Percentiles rank a stretch among this genome's conserved stretches.
Evolutionary conservation across 1,140 invertebrate genomes (phyloP).

Genomic region (Eumeta japonica): DNA sequence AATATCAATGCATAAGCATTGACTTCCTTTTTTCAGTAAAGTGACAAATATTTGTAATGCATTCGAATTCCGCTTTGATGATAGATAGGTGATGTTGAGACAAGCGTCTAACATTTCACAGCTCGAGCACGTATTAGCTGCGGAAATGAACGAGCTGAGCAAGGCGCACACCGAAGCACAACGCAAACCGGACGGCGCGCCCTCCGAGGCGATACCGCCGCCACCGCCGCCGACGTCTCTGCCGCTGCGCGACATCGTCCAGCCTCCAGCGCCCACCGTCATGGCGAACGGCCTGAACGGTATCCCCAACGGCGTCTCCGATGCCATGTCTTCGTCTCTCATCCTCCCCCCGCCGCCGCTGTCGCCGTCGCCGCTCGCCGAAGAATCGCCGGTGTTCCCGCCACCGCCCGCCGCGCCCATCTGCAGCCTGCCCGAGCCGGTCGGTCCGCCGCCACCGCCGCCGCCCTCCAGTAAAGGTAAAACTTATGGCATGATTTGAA

Average conservation of each 20-base stretch:
- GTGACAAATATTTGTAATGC: too few species aligned
- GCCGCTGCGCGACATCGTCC: constrained; percentile 29
- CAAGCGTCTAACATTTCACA: too few species aligned
- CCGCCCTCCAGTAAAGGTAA: constrained; percentile 38
- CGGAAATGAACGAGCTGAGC: constrained; percentile 45
- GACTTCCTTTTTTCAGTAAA: too few species aligned
- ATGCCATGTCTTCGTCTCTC: constrained; percentile 26
- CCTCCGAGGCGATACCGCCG: constrained; percentile 38
- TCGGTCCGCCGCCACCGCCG: constrained; percentile 65
- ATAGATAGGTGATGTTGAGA: too few species aligned
- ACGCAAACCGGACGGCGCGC: constrained; percentile 44
- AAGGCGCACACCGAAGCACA: constrained; percentile 37
- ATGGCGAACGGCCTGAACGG: too few species aligned
- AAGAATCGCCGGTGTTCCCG: constrained; percentile 34
- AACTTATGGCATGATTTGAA: background rate
- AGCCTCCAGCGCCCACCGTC: constrained; percentile 22
- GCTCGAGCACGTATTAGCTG: constrained; percentile 49
- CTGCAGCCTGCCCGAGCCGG: constrained; percentile 71
- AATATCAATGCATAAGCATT: too few species aligned
- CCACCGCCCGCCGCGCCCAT: constrained; percentile 32
- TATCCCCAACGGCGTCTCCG: constrained; percentile 15
- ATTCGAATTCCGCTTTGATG: too few species aligned
- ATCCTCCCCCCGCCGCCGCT: constrained; percentile 33
- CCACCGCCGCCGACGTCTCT: constrained; percentile 35
- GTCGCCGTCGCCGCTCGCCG: constrained; percentile 12